Conservation (phyloP, 1,140 invertebrate genomes). For the Paramacrobiotus metropolitanus region DNA sequence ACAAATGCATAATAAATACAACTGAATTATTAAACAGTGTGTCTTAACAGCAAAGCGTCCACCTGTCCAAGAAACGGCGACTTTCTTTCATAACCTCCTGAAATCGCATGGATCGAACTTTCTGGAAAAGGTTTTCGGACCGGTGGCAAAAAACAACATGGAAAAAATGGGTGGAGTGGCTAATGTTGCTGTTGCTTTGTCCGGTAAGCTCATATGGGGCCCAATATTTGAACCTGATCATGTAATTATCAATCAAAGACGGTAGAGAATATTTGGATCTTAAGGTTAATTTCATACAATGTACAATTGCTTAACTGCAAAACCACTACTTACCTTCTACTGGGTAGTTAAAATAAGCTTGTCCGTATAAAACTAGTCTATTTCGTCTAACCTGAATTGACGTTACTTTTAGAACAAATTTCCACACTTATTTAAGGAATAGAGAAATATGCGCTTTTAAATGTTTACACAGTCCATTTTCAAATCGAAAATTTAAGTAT, state of each 20-base stretch:
- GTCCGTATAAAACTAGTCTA: no score
- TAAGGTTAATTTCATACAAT: constrained; percentile 1
- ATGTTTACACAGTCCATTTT: no score
- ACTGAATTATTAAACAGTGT: constrained; percentile 5
- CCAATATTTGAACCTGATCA: neutral
- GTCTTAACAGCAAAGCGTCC: constrained; percentile 60
- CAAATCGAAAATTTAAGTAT: no score
- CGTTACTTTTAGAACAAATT: no score
- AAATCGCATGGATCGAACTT: constrained; percentile 86
- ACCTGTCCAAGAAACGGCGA: constrained; percentile 80
- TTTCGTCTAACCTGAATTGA: no score
- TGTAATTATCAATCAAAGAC: neutral
- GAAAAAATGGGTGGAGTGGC: constrained; percentile 70
- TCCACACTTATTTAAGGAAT: no score
- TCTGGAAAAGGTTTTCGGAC: constrained; percentile 77
- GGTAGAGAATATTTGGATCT: neutral
- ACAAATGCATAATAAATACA: neutral
- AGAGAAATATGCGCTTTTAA: no score
- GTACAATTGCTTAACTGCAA: no score
- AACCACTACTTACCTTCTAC: no score
- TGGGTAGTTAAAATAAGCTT: no score
- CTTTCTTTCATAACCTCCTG: constrained; percentile 69
- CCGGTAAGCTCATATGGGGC: constrained; percentile 35
- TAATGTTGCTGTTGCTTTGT: constrained; percentile 74
- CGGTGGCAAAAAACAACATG: constrained; percentile 67